A percentile compares a stretch with the other conserved stretches of the same genome.
phyloP scores from a whole-genome alignment of 2,797 vertebrate genomes.

The Artibeus lituratus region DNA sequence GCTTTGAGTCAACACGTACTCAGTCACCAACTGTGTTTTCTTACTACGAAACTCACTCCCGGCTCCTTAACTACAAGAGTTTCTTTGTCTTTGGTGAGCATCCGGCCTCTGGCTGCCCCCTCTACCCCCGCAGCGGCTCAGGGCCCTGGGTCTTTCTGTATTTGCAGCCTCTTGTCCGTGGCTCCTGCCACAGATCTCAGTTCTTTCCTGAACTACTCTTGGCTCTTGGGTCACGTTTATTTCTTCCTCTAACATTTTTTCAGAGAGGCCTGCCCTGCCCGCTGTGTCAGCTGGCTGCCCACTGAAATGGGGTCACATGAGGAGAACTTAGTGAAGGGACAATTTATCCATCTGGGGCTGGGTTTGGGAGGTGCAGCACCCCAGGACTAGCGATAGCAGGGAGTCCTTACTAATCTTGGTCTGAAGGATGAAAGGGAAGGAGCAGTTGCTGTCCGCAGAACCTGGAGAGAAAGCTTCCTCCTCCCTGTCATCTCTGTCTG shows the following conservation, averaged over 20 bases:
- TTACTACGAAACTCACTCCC: not conserved
- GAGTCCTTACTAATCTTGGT: not conserved
- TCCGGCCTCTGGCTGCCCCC: not conserved
- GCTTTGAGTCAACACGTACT: not conserved
- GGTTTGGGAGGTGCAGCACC: not conserved
- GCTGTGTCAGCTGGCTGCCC: not conserved
- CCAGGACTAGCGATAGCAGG: not conserved
- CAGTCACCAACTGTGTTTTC: not conserved
- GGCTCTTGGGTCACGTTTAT: not conserved
- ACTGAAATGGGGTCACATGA: not conserved
- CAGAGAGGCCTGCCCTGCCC: not conserved
- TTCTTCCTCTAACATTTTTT: not conserved
- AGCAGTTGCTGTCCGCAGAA: not conserved
- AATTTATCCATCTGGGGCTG: not conserved
- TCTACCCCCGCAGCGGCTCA: rapidly evolving
- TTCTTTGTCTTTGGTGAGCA: not conserved
- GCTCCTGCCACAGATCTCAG: not conserved
- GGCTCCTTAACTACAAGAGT: not conserved
- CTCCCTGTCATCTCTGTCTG: not conserved
- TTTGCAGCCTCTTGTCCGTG: rapidly evolving
- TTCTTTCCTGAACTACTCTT: not conserved
- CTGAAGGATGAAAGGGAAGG: not conserved
- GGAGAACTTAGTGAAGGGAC: not conserved
- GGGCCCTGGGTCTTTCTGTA: not conserved
- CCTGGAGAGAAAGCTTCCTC: not conserved